Base-by-base conservation (phyloP, 2,888 invertebrate genomes). In the Antheraea yamamai region DNA sequence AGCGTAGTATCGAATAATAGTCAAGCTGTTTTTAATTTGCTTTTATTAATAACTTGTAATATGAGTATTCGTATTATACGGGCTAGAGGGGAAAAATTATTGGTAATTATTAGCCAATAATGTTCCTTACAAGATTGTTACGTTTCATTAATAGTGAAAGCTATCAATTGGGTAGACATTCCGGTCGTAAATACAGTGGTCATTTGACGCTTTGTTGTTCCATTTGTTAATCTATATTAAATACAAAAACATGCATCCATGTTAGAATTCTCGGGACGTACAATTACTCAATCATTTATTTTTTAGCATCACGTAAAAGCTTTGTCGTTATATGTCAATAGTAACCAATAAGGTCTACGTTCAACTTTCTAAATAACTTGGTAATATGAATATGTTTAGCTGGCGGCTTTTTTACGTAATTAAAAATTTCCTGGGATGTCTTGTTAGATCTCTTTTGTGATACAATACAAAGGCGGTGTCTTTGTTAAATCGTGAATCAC, bases 401-500 rank as follows among this genome's bases (percentile, higher is more conserved):
- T 23, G 23, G 10, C 7, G 61, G 12, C 7, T 52, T 70, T 39
- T 70, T 39, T 39, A 26, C 70, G 35, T 39, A 7, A 70, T 70
- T 70, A 4, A 39, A 70, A n/a, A 70, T n/a, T 39, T 20, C 70
- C 20, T 39, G 35, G 70, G n/a, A 70, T 35, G 20, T 12, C 47
- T 47, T 70, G 39, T 39, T 10, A 70, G 70, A 70, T 70, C 39
- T 70, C 39, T 39, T 39, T 39, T 70, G 10, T 70, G 70, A 70
- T 70, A 70, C 70, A 70, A 70, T 18, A 70, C 70, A 70, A 70
- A 70, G 70, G 70, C 35, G 39, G 70, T 2, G 39, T 39, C 39
- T 70, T 70, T n/a, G n/a, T 35, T 70, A 39, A 66, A 66, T n/a
- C 39, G 70, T 70, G 70, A 70, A 70, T 39, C 23, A 23, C 39